Percentiles rank a stretch among this genome's conserved stretches.
phyloP scores from a whole-genome alignment of 1,140 invertebrate species.

The Drosophila virilis region DNA sequence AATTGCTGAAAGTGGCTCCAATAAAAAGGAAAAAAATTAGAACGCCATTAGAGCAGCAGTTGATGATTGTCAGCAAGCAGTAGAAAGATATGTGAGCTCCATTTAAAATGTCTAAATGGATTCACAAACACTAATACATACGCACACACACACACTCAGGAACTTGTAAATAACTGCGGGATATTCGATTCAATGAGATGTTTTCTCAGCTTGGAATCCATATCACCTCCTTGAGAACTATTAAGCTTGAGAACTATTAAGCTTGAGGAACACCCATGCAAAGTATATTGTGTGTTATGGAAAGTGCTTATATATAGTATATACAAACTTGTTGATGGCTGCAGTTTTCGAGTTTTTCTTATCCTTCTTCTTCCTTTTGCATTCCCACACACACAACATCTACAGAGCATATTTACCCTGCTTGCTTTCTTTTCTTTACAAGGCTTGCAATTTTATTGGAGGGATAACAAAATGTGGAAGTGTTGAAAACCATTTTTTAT shows the following conservation, averaged over 20 bases:
- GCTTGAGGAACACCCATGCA: no score
- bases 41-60: no score
- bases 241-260: background rate
- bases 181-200: background rate
- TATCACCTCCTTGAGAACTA: background rate
- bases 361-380: background rate
- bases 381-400: background rate
- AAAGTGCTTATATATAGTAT: background rate
- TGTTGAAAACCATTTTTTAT: constrained; percentile 67
- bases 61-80: no score
- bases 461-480: constrained; percentile 29
- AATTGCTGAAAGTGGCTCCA: constrained; percentile 4
- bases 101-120: constrained; percentile 50
- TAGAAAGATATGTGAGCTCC: constrained; percentile 42
- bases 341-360: background rate
- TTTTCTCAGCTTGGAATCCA: background rate
- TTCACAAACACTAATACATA: constrained; percentile 4
- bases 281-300: background rate
- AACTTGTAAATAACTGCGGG: constrained; percentile 5
- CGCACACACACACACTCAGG: background rate
- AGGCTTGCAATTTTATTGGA: constrained; percentile 72
- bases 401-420: no score
- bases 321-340: no score
- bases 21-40: no score
- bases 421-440: constrained; percentile 12